phyloP scores from a whole-genome alignment of 1,140 invertebrate genomes.

The Colletes latitarsis region DNA sequence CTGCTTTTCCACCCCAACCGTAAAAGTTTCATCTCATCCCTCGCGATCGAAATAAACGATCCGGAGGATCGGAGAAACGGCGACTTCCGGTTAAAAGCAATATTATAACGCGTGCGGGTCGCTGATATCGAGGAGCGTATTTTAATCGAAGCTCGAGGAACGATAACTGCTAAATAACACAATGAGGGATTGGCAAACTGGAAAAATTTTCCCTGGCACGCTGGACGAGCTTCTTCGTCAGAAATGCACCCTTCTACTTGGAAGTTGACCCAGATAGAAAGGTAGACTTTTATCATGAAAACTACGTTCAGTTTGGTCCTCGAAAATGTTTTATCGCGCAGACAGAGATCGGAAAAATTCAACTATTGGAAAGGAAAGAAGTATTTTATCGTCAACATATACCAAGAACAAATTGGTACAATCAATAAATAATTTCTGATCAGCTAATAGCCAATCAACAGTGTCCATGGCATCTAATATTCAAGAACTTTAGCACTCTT shows the following conservation, averaged over 20 bases:
- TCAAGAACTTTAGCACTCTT: too few species aligned
- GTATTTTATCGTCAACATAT: too few species aligned
- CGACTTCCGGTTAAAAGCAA: not conserved
- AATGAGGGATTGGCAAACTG: conserved; percentile 2
- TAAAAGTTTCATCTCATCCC: too few species aligned
- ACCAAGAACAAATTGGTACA: too few species aligned
- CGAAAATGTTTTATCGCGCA: not conserved
- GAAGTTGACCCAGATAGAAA: conserved; percentile 3
- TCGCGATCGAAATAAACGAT: too few species aligned
- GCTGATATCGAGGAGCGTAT: not conserved
- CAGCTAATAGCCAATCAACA: too few species aligned
- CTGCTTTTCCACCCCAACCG: too few species aligned
- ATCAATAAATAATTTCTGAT: too few species aligned
- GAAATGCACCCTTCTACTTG: not conserved
- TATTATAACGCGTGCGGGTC: not conserved
- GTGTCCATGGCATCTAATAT: too few species aligned
- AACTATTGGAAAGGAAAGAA: too few species aligned
- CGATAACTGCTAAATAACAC: conserved; percentile 19
- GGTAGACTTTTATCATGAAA: not conserved
- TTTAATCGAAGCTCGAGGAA: conserved; percentile 6
- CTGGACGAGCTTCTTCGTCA: not conserved
- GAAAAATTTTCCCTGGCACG: not conserved
- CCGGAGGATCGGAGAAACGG: too few species aligned
- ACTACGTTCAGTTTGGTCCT: not conserved
- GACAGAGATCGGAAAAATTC: not conserved